A percentile compares a stretch with the other conserved stretches of the same genome.
phyloP scores from a whole-genome alignment of 2,113 vertebrate species.

The Cynoglossus semilaevis region DNA sequence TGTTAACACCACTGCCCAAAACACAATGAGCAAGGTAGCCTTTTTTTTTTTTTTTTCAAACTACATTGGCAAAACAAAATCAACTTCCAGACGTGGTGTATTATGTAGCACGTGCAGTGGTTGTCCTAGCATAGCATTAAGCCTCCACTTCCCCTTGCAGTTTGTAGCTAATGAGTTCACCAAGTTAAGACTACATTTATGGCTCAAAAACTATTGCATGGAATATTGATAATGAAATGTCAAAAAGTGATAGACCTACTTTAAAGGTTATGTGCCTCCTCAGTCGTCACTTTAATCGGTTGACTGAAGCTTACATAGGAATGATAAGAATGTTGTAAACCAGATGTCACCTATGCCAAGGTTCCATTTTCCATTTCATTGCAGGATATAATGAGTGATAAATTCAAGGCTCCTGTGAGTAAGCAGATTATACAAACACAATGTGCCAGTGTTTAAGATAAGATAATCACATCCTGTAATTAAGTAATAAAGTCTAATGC shows the following conservation, averaged over 20 bases:
- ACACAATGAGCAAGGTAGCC: no score
- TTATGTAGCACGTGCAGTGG: no score
- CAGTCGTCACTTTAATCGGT: conserved; percentile 33
- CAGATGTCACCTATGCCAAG: conserved; percentile 6
- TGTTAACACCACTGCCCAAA: no score
- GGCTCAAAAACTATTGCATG: no score
- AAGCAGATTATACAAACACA: conserved; percentile 18
- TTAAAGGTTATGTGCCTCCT: conserved; percentile 10
- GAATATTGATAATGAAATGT: neutral
- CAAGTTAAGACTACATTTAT: no score
- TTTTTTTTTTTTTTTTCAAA: no score
- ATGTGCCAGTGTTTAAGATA: neutral
- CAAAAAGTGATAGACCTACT: conserved; percentile 18
- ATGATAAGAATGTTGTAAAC: conserved; percentile 38
- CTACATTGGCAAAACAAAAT: no score
- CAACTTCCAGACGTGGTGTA: no score
- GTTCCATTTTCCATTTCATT: conserved; percentile 27
- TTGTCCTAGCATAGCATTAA: no score
- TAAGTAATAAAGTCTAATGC: neutral
- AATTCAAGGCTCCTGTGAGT: neutral
- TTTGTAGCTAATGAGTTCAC: no score
- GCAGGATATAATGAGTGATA: conserved; percentile 14
- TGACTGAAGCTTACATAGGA: conserved; percentile 30
- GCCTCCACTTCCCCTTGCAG: no score
- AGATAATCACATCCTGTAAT: neutral